Base-by-base conservation (phyloP, 2,888 invertebrate genomes). In the Melieria picta region DNA sequence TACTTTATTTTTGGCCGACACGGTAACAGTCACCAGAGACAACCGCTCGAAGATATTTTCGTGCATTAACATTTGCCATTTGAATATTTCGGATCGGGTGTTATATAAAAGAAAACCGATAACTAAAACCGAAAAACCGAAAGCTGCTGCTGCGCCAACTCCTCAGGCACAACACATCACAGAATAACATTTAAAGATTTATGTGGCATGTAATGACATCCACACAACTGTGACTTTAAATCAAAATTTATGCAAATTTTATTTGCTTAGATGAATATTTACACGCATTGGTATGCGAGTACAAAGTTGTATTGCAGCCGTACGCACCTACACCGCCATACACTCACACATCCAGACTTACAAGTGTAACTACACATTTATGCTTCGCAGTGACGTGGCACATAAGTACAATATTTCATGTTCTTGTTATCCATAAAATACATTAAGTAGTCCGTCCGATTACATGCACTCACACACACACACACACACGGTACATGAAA, bases 1-100 rank as follows among this genome's bases (percentile, higher is more conserved):
- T 52, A 52, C 52, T 64, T 64, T 64, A 52, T 52, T n/a, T 64
- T 52, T 64, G 6, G 60, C 43, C 4, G n/a, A 43, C 4, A 16
- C 43, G 2, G 5, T 42, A 16, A 30, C 9, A 13, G 16, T 57
- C 5, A 4, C 58, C 30, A 43, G 58, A 58, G 43, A 42, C 7
- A 11, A 11, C n/a, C 43, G 10, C 42, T 42, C 30, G 43, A 58
- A 43, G 1, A 42, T 58, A 42, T 42, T 58, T 58, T 30, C 0
- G 11, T 43, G 42, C 7, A 43, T 11, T 6, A 43, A 30, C 4
- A 43, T 58, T 58, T 5, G 30, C 7, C 13, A 6, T 42, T 58
- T 58, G 30, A 58, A 57, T 57, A 57, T 13, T 57, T 57, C 3
- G 42, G 57, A 57, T 57, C 13, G 42, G 57, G 7, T 10, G 9